Base-by-base conservation (phyloP, 2,888 invertebrate species). In the Anaspis maculata region DNA sequence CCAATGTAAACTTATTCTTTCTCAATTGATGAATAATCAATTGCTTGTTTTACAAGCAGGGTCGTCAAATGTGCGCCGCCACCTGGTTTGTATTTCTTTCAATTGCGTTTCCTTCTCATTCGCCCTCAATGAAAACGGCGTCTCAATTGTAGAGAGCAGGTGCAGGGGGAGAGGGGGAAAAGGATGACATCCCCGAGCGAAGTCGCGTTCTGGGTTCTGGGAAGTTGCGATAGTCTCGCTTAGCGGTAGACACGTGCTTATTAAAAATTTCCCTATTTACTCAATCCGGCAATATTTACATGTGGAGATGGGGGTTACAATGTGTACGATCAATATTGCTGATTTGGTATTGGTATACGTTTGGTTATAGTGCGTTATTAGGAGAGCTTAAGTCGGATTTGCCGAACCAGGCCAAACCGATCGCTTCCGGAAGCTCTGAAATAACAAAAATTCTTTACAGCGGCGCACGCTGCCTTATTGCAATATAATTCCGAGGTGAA, bases 21-120 rank as follows among this genome's bases (percentile, higher is more conserved):
- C 54, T 54, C 62, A 54, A 62, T 61, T 64, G 62, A 63, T 65
- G 65, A 65, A 65, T 65, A 65, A 65, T 65, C 65, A 65, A 65
- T 64, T 64, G 61, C 62, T 55, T 57, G 63, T 64, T 65, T 62
- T 64, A 65, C 64, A 64, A 62, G 58, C 54, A 52, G 51, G 57
- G 57, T 54, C 57, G 58, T 53, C 57, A 55, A 61, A 58, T 56
- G 51, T 52, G 55, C 57, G 56, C n/a, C n/a, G n/a, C 58, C 61
- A 64, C 62, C 62, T 63, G 62, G 59, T 56, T 59, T 58, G 56
- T 59, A 60, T 62, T 61, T 53, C 52, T 54, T 56, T 50, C 53
- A 53, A 56, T 57, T 56, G 51, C 50, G 54, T 59, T 52, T 19
- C 5, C 19, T 54, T 51, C 51, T 53, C 55, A 51, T 56, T 57